Base-by-base conservation (phyloP, 2,888 invertebrate genomes). In the Cabera pusaria region DNA sequence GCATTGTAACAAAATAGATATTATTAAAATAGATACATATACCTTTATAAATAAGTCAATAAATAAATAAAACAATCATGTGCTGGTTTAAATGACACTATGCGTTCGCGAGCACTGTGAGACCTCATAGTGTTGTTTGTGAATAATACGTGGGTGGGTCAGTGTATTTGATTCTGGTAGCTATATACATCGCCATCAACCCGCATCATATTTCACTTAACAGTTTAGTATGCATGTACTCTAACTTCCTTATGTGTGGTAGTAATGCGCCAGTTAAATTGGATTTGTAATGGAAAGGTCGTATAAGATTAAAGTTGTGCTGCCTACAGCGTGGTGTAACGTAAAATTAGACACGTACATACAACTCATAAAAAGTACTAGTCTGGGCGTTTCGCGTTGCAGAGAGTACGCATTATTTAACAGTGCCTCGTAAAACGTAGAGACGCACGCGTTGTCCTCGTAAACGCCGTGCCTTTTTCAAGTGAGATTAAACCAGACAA, bases 361-460 rank as follows among this genome's bases (percentile, higher is more conserved):
- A 62, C 61, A 70, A 69, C 69, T 69, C 75, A 70, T 79, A 79
- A 80, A 77, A 75, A 71, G 61, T 64, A 64, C 64, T 59, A 64
- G 60, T 60, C 63, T 69, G 65, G 61, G 69, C 67, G 68, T 67
- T 56, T 64, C 56, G 64, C 65, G 70, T 64, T 70, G 73, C 64
- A 72, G 73, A 68, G 65, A 70, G 63, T 70, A 67, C 69, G 70
- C 72, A 81, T 77, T 77, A 80, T 81, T 80, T 75, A 80, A 72
- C 71, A 69, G 67, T 59, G 51, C 56, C 56, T 60, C 69, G 72
- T 82, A 77, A 81, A 77, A 72, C 62, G 67, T 61, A 56, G 61
- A 58, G 51, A 65, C 62, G 60, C 64, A 66, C 63, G 66, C 64
- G 63, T 59, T 65, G 61, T 54, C 55, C 59, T 71, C 77, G 72